A percentile compares a stretch with the other conserved stretches of the same genome.
phyloP scores from a whole-genome alignment of 1,140 invertebrate species.

The Ceratitis capitata region DNA sequence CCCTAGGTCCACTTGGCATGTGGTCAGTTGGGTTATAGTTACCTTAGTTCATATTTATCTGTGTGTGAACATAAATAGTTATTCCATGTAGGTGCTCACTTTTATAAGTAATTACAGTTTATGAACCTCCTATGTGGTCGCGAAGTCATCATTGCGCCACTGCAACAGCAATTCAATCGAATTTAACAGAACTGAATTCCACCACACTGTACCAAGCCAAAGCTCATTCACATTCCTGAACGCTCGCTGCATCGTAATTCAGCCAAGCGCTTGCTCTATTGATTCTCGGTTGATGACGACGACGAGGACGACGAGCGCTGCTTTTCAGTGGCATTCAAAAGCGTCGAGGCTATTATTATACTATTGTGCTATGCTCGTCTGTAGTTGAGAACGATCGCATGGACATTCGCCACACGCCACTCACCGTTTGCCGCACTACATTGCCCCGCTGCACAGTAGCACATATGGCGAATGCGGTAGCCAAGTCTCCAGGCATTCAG shows the following conservation, averaged over 20 bases:
- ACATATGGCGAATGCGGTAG: conserved; percentile 9
- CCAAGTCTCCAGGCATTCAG: conserved; percentile 11
- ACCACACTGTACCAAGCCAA: too few relatives aligned
- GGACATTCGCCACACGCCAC: not conserved
- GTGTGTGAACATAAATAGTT: not conserved
- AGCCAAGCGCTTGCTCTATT: conserved; percentile 14
- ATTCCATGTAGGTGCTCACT: conserved; percentile 25
- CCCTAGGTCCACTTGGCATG: too few relatives aligned
- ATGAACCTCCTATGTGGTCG: conserved; percentile 29
- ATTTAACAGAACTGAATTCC: too few relatives aligned
- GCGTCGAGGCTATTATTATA: conserved; percentile 20
- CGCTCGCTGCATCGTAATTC: conserved; percentile 8
- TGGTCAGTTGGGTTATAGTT: too few relatives aligned
- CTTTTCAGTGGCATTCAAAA: not conserved
- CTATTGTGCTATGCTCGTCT: too few relatives aligned
- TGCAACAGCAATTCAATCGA: too few relatives aligned
- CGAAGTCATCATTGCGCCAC: conserved; percentile 13
- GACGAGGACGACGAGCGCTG: too few relatives aligned
- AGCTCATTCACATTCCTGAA: conserved; percentile 33
- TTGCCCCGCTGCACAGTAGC: conserved; percentile 3
- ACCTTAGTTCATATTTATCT: not conserved
- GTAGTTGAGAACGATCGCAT: too few relatives aligned
- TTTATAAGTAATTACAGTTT: conserved; percentile 37
- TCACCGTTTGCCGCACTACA: not conserved
- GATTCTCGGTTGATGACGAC: too few relatives aligned